Percentiles rank a stretch among this genome's conserved stretches.
These are phyloP conservation scores for Gracilinanus agilis DNA, from an alignment of 2,113 vertebrate species.

Conservation along the genomic window DNA sequence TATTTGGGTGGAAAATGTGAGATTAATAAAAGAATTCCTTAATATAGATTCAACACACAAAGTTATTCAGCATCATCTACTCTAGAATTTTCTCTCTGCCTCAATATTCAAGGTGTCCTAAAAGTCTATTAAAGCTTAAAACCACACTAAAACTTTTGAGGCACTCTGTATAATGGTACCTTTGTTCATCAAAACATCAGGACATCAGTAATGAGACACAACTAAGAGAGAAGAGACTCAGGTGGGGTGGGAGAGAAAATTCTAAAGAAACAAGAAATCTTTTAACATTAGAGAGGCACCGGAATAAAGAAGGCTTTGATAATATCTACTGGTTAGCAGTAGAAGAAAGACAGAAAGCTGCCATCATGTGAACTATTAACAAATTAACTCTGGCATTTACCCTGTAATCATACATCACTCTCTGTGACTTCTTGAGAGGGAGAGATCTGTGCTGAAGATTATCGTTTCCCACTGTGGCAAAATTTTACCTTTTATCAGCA, in stretches of 20 bases:
- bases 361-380: conserved; percentile 5
- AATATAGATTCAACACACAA: conserved; percentile 62
- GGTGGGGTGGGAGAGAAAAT: conserved; percentile 30
- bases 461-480: conserved; percentile 15
- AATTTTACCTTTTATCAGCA: conserved; percentile 51
- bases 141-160: neutral
- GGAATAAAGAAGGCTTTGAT: conserved; percentile 31
- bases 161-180: conserved; percentile 58
- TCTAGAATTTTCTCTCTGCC: conserved; percentile 43
- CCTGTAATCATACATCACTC: conserved; percentile 21
- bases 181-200: conserved; percentile 62
- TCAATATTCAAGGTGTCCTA: neutral
- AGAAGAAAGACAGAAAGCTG: conserved; percentile 28
- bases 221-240: conserved; percentile 41
- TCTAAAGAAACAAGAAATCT: conserved; percentile 33
- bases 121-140: neutral
- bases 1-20: conserved; percentile 47
- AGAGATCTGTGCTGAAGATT: conserved; percentile 42
- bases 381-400: conserved; percentile 29
- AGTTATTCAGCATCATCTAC: conserved; percentile 13
- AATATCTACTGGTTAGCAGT: conserved; percentile 41
- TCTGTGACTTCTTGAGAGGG: conserved; percentile 15
- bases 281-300: conserved; percentile 14
- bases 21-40: conserved; percentile 66
- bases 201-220: neutral